A percentile compares a stretch with the other conserved stretches of the same genome.
These are phyloP conservation scores for Momotus momota DNA, from an alignment of 2,797 vertebrate species.

Conservation along the genomic window DNA sequence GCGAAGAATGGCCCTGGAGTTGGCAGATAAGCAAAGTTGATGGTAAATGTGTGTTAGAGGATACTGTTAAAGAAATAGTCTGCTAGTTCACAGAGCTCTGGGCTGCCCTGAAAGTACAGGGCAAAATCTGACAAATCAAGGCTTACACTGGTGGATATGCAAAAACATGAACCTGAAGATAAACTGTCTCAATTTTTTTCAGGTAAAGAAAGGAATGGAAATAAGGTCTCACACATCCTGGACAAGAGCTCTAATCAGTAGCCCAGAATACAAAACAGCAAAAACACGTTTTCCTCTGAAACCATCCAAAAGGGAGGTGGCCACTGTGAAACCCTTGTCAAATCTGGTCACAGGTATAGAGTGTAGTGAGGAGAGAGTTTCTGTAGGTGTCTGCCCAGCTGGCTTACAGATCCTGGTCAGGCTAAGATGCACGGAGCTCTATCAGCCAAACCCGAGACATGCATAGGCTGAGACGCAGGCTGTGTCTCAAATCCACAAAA, in stretches of 20 bases:
- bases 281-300: neutral
- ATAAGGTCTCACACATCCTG: too few relatives aligned
- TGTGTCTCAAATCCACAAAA: neutral
- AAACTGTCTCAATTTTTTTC: neutral
- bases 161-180: neutral
- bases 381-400: neutral
- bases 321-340: neutral
- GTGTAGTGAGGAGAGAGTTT: neutral
- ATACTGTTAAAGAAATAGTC: neutral
- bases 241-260: neutral
- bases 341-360: neutral
- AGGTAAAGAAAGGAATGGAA: neutral
- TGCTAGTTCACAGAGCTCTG: neutral
- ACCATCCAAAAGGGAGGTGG: neutral
- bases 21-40: neutral
- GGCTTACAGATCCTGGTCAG: neutral
- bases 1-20: neutral
- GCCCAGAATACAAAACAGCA: neutral
- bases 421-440: neutral
- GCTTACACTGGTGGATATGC: neutral
- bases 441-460: neutral
- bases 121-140: neutral
- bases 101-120: neutral
- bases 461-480: neutral
- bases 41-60: neutral